Conservation (phyloP, 1,140 invertebrate genomes). For the Lepidurus apus region DNA sequence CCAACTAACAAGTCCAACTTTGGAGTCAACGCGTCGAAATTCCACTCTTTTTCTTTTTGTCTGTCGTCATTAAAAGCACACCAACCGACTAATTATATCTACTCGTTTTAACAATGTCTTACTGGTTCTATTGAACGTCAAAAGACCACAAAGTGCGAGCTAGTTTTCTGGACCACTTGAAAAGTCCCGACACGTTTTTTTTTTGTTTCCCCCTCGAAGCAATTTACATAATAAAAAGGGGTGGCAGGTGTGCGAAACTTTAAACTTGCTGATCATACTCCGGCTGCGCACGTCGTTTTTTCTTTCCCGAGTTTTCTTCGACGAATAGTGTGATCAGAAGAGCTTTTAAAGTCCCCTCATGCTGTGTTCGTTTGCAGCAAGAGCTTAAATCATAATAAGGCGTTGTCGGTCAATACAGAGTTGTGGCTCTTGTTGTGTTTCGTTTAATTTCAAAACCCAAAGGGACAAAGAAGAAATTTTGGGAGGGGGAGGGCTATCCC, state of each 20-base stretch:
- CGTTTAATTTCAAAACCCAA: background rate
- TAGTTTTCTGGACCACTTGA: background rate
- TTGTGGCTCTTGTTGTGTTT: background rate
- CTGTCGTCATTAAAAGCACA: too few relatives aligned
- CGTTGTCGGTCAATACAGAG: background rate
- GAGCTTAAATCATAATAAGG: background rate
- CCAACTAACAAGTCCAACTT: too few relatives aligned
- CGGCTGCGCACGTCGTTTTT: background rate
- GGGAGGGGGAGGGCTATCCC: background rate
- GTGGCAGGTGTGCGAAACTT: constrained; percentile 14
- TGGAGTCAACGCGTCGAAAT: too few relatives aligned
- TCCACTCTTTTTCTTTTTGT: too few relatives aligned
- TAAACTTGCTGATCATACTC: constrained; percentile 8
- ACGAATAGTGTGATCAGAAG: background rate
- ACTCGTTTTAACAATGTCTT: background rate
- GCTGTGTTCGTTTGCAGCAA: background rate
- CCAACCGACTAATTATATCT: too few relatives aligned
- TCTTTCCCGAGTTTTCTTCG: background rate
- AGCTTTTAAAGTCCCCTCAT: background rate
- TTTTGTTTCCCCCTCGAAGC: background rate
- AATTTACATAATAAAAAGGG: constrained; percentile 4
- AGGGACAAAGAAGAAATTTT: background rate
- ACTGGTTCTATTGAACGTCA: background rate
- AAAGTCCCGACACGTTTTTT: background rate
- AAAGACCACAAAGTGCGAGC: background rate